Evolutionary conservation across 2,797 vertebrate species (phyloP).

Genomic region (Benthosema pterotum): DNA sequence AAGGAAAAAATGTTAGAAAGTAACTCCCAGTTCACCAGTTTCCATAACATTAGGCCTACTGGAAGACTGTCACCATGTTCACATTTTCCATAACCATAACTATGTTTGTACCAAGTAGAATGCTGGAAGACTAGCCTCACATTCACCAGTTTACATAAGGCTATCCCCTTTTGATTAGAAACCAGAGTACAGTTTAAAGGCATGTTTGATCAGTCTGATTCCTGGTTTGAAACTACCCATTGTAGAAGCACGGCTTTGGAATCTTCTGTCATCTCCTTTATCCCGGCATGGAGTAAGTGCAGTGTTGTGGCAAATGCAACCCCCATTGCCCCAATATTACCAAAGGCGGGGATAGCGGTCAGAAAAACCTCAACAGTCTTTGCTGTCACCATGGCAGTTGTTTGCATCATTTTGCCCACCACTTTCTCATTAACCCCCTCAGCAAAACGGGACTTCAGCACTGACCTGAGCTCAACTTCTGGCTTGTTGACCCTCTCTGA

Average conservation of each 20-base stretch:
- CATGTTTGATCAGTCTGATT: too few relatives aligned
- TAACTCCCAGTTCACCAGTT: too few relatives aligned
- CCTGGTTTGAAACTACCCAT: too few relatives aligned
- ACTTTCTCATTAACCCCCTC: background rate
- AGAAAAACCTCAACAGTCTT: slow-evolving; percentile 1
- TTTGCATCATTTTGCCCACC: background rate
- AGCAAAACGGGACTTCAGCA: slow-evolving; percentile 8
- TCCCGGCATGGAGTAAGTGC: background rate
- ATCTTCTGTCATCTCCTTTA: slow-evolving; percentile 15
- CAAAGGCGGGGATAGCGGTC: background rate
- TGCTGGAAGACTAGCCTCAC: too few relatives aligned
- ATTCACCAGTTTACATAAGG: too few relatives aligned
- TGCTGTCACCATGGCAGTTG: background rate
- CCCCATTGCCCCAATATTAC: slow-evolving; percentile 5
- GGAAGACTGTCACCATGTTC: too few relatives aligned
- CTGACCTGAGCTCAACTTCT: background rate
- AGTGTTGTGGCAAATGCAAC: slow-evolving; percentile 11
- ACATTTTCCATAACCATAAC: too few relatives aligned
- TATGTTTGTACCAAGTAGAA: too few relatives aligned
- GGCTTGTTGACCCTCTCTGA: slow-evolving; percentile 3
- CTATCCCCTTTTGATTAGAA: too few relatives aligned
- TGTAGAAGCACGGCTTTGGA: slow-evolving; percentile 15
- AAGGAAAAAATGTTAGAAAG: too few relatives aligned
- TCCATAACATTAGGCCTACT: too few relatives aligned
- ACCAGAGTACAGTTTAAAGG: too few relatives aligned